Conservation (phyloP, 2,797 vertebrate genomes). For the Myotis daubentonii region DNA sequence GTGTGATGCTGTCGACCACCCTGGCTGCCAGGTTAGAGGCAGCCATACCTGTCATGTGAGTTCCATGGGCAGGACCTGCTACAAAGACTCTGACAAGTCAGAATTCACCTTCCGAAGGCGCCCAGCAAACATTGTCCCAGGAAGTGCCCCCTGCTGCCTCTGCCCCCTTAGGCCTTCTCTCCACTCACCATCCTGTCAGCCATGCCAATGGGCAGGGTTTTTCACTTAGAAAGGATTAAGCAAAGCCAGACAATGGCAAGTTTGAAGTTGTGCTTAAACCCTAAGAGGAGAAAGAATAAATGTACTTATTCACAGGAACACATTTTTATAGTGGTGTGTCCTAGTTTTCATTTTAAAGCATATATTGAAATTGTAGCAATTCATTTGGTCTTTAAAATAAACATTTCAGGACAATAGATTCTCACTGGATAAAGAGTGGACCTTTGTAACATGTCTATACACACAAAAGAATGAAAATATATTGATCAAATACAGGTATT, state of each 20-base stretch:
- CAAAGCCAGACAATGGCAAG: not conserved
- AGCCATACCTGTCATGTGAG: not conserved
- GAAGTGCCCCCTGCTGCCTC: not conserved
- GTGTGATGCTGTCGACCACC: not conserved
- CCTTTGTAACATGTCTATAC: not conserved
- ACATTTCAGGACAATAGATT: not conserved
- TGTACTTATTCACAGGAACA: not conserved
- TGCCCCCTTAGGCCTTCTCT: not conserved
- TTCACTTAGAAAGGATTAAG: not conserved
- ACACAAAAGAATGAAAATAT: constrained; percentile 6
- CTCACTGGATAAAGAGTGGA: not conserved
- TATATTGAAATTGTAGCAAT: not conserved
- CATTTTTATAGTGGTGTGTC: not conserved
- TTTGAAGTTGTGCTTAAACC: not conserved
- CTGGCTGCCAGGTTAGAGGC: no score
- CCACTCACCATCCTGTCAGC: not conserved
- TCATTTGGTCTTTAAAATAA: not conserved
- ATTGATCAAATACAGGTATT: not conserved
- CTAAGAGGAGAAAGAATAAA: not conserved
- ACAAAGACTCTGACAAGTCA: not conserved
- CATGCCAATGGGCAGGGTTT: not conserved
- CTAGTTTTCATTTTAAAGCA: not conserved
- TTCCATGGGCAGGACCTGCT: not conserved
- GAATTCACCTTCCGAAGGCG: not conserved
- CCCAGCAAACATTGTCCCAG: no score